These are phyloP conservation scores for Athalia circularis DNA, from an alignment of 2,888 invertebrate species.

Conservation along the genomic window DNA sequence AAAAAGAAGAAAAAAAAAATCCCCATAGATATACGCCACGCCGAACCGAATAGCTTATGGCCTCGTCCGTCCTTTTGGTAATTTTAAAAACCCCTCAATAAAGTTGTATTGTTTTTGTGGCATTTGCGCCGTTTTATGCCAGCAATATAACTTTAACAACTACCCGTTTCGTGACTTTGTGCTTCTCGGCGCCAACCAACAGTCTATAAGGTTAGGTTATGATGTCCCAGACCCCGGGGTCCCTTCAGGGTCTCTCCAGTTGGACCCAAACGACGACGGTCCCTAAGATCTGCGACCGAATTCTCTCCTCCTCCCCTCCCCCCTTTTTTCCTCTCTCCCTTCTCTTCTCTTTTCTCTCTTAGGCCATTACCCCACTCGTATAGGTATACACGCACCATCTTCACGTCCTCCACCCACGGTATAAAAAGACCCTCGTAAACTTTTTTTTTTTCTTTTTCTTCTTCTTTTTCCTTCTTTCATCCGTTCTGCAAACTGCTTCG, in stretches of 20 bases:
- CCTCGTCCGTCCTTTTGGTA: slow-evolving; percentile 35
- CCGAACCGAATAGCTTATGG: slow-evolving; percentile 11
- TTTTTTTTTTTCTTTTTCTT: slow-evolving; percentile 64
- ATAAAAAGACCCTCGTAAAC: slow-evolving; percentile 68
- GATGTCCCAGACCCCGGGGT: background rate
- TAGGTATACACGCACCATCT: slow-evolving; percentile 5
- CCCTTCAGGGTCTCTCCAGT: slow-evolving; percentile 33
- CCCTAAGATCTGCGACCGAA: slow-evolving; percentile 39
- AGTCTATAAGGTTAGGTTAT: background rate
- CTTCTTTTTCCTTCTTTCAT: slow-evolving; percentile 48
- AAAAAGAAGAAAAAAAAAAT: background rate
- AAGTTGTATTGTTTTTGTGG: slow-evolving; percentile 70
- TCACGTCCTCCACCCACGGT: slow-evolving; percentile 63
- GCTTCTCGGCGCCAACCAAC: slow-evolving; percentile 63
- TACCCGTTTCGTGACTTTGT: slow-evolving; percentile 62
- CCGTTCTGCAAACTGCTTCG: slow-evolving; percentile 61
- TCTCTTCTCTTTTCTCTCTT: slow-evolving; percentile 10
- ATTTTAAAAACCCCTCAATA: slow-evolving; percentile 57
- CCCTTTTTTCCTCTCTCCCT: background rate
- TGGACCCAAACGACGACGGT: slow-evolving; percentile 20
- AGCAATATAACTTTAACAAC: slow-evolving; percentile 72
- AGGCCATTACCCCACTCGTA: slow-evolving; percentile 5
- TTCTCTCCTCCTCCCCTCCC: background rate
- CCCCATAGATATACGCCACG: background rate
- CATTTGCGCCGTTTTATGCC: slow-evolving; percentile 66